Evolutionary conservation across 1,140 invertebrate species (phyloP).

Genomic region (Trichomalopsis sarcophagae): DNA sequence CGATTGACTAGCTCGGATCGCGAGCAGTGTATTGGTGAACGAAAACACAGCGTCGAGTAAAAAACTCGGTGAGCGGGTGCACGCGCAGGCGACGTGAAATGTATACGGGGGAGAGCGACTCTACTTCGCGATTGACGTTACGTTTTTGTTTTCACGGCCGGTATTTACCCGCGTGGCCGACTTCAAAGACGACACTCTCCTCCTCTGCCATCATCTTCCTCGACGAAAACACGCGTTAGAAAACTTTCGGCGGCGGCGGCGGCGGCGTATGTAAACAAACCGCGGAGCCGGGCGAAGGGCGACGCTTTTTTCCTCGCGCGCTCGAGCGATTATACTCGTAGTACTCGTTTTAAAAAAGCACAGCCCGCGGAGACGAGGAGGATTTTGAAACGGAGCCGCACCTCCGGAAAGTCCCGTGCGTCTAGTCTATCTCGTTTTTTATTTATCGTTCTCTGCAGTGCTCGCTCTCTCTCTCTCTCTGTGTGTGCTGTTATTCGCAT

Average conservation of each 20-base stretch:
- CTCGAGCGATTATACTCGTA: not conserved
- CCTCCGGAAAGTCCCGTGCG: not conserved
- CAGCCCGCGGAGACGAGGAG: not conserved
- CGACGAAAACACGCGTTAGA: constrained; percentile 12
- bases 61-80: not conserved
- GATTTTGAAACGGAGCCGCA: not conserved
- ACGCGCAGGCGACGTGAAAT: not conserved
- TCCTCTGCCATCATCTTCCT: not conserved
- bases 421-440: not conserved
- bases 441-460: not conserved
- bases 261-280: constrained; percentile 25
- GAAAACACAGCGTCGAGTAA: not conserved
- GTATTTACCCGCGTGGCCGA: constrained; percentile 27
- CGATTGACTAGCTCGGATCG: too few relatives aligned
- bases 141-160: constrained; percentile 29
- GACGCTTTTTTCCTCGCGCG: not conserved
- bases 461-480: not conserved
- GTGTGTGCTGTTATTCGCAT: not conserved
- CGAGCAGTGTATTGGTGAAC: not conserved
- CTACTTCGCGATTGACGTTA: not conserved
- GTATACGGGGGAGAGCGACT: not conserved
- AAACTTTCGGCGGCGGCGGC: not conserved
- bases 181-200: constrained; percentile 15
- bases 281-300: not conserved
- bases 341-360: not conserved